phyloP scores from a whole-genome alignment of 2,888 invertebrate genomes.

The Prosopocoilus inquinatus region DNA sequence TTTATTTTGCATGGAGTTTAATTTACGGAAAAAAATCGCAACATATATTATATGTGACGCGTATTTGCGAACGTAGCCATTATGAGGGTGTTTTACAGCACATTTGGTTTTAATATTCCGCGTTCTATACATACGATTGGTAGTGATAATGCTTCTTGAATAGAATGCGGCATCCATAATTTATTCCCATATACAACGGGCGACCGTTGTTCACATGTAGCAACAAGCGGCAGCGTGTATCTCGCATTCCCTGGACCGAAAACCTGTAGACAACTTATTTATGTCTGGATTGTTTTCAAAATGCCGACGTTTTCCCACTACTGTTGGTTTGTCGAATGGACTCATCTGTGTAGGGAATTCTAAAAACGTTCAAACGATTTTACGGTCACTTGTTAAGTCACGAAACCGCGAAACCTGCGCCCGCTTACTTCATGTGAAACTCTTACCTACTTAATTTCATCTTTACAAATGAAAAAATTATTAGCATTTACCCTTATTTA shows the following conservation, averaged over 20 bases:
- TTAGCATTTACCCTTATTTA: too few species aligned
- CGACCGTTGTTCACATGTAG: slow-evolving; percentile 44
- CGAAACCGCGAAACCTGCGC: slow-evolving; percentile 39
- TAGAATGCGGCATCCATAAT: slow-evolving; percentile 27
- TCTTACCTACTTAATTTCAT: too few species aligned
- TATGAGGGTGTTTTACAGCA: too few species aligned
- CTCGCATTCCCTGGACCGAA: slow-evolving; percentile 47
- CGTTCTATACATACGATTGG: neutral
- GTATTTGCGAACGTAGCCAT: too few species aligned
- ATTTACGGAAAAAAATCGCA: too few species aligned
- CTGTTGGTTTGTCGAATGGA: slow-evolving; percentile 41
- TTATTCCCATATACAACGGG: slow-evolving; percentile 43
- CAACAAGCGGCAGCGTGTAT: slow-evolving; percentile 47
- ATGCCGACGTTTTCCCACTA: slow-evolving; percentile 51
- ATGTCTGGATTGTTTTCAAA: slow-evolving; percentile 54
- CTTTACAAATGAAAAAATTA: too few species aligned
- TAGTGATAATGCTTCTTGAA: slow-evolving; percentile 1
- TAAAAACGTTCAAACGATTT: slow-evolving; percentile 47
- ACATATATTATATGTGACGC: too few species aligned
- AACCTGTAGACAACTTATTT: slow-evolving; percentile 53
- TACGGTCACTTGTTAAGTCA: slow-evolving; percentile 48
- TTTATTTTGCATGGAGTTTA: too few species aligned
- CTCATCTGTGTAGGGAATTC: slow-evolving; percentile 42
- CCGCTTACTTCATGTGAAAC: too few species aligned
- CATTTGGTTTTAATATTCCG: neutral